phyloP scores from a whole-genome alignment of 2,888 invertebrate genomes.

The Caenorhabditis wallacei region DNA sequence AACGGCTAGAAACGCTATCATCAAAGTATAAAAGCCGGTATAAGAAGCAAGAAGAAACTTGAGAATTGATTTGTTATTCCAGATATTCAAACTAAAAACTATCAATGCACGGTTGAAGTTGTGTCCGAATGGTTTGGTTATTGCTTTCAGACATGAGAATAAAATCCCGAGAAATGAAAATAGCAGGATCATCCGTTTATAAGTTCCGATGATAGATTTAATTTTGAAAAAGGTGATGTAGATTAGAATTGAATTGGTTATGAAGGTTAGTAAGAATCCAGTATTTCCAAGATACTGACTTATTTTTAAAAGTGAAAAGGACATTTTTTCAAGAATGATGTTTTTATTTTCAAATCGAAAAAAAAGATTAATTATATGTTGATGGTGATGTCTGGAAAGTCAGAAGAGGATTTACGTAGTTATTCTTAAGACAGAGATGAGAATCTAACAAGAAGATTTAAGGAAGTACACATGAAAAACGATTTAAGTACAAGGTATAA shows the following conservation, averaged over 20 bases:
- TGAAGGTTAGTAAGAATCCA: not conserved
- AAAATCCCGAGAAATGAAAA: constrained; percentile 16
- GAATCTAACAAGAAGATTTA: too few relatives aligned
- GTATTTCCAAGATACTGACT: not conserved
- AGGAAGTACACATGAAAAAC: too few relatives aligned
- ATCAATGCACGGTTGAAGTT: constrained; percentile 27
- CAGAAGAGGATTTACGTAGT: too few relatives aligned
- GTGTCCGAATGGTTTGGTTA: constrained; percentile 21
- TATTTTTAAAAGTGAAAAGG: not conserved
- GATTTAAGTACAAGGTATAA: too few relatives aligned
- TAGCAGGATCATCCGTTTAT: not conserved
- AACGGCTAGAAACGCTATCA: not conserved
- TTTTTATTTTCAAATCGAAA: too few relatives aligned
- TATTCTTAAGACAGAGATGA: too few relatives aligned
- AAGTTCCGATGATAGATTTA: not conserved
- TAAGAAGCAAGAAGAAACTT: constrained; percentile 3
- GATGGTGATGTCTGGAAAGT: too few relatives aligned
- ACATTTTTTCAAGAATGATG: too few relatives aligned
- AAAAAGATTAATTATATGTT: too few relatives aligned
- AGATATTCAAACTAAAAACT: constrained; percentile 6
- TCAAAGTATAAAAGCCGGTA: not conserved
- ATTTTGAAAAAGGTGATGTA: not conserved
- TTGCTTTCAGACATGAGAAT: not conserved
- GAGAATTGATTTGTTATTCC: not conserved
- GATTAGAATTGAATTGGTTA: not conserved